Conservation (phyloP, 2,113 vertebrate species). For the Thunnus thynnus region DNA sequence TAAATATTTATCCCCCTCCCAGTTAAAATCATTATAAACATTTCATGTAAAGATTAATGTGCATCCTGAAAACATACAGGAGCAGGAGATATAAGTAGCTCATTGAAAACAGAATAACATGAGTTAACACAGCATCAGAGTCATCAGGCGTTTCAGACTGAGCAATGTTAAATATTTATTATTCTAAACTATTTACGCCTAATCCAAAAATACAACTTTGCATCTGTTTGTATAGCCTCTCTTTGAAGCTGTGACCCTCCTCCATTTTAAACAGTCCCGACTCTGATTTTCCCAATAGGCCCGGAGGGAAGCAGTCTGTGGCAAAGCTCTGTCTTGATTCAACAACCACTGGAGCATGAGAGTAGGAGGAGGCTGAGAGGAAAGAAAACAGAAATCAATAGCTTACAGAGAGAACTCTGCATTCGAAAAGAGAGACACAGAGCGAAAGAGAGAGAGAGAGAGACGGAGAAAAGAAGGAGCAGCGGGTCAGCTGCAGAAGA, state of each 20-base stretch:
- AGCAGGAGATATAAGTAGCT: neutral
- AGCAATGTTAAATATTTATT: conserved; percentile 31
- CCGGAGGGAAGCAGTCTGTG: conserved; percentile 48
- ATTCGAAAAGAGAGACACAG: conserved; percentile 43
- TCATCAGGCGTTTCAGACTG: neutral
- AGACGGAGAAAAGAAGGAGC: neutral
- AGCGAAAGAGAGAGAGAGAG: neutral
- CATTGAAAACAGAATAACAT: neutral
- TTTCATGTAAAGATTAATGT: conserved; percentile 1
- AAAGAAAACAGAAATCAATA: conserved; percentile 70
- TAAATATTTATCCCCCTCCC: neutral
- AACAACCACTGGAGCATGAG: conserved; percentile 51
- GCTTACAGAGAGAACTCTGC: conserved; percentile 51
- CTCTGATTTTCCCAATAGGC: conserved; percentile 55
- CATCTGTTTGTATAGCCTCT: conserved; percentile 33
- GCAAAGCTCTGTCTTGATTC: conserved; percentile 54
- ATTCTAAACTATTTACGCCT: conserved; percentile 18
- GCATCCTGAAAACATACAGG: neutral
- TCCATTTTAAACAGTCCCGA: conserved; percentile 50
- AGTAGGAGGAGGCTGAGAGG: conserved; percentile 46
- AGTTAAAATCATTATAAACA: neutral
- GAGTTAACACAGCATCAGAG: neutral
- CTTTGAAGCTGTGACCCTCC: conserved; percentile 39
- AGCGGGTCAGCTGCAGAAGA: conserved; percentile 41
- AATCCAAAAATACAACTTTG: conserved; percentile 36